These are phyloP conservation scores for Oceanodroma tethys DNA, from an alignment of 2,113 vertebrate species.

Conservation along the genomic window DNA sequence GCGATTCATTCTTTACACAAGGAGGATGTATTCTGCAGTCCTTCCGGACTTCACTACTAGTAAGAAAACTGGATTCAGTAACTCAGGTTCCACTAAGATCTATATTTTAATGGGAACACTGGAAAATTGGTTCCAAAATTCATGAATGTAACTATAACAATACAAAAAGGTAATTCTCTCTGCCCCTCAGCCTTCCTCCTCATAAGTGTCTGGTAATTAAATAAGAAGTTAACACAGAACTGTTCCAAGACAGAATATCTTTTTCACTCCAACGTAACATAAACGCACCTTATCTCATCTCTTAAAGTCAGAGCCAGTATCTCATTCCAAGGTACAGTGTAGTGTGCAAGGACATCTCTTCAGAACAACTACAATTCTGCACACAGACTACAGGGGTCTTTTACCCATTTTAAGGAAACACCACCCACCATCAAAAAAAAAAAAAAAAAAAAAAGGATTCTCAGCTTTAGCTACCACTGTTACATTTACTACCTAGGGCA, in stretches of 20 bases:
- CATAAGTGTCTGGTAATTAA: neutral
- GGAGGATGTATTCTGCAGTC: neutral
- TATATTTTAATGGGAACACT: neutral
- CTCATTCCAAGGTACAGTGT: neutral
- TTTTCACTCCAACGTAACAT: neutral
- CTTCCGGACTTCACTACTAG: neutral
- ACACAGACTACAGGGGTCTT: neutral
- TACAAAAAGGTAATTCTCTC: neutral
- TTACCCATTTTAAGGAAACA: neutral
- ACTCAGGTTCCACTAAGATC: neutral
- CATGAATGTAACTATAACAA: neutral
- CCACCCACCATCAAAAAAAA: neutral
- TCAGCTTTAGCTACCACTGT: neutral
- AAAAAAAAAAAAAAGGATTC: neutral
- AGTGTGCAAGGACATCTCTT: neutral
- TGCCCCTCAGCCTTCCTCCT: neutral
- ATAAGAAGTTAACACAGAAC: neutral
- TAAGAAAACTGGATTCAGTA: neutral
- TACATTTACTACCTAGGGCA: neutral
- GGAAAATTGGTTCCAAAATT: neutral
- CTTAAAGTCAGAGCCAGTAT: neutral
- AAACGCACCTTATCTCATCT: neutral
- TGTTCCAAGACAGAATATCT: neutral
- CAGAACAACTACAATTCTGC: neutral
- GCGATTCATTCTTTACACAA: fast-evolving